phyloP scores from a whole-genome alignment of 2,797 vertebrate species.

The Cyclura pinguis region DNA sequence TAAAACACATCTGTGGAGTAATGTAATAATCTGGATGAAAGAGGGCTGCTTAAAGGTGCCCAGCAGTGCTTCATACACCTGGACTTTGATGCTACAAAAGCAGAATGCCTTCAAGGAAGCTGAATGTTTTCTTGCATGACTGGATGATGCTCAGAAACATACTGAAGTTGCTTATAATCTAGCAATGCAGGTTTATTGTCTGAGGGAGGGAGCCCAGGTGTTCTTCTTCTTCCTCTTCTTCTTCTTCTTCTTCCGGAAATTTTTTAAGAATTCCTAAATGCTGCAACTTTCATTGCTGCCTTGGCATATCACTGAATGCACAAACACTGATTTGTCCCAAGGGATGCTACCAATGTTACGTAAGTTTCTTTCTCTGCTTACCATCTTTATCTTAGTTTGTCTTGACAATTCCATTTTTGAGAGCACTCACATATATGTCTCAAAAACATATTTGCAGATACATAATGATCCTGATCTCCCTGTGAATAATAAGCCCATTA shows the following conservation, averaged over 20 bases:
- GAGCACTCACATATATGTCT: constrained; percentile 17
- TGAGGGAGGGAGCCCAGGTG: background rate
- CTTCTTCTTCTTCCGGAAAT: background rate
- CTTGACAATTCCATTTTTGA: constrained; percentile 4
- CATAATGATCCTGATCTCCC: constrained; percentile 52
- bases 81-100: background rate
- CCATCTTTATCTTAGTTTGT: constrained; percentile 7
- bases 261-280: background rate
- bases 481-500: constrained; percentile 68
- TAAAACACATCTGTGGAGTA: constrained; percentile 3
- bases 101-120: background rate
- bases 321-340: constrained; percentile 8
- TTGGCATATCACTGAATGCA: constrained; percentile 11
- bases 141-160: background rate
- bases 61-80: background rate
- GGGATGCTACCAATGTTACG: background rate
- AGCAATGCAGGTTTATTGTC: background rate
- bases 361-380: constrained; percentile 24
- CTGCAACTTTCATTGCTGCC: background rate
- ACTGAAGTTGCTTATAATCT: background rate
- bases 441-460: constrained; percentile 45
- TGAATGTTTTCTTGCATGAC: background rate
- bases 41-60: background rate
- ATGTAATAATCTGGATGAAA: constrained; percentile 10
- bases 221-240: too few species aligned